Evolutionary conservation across 2,888 invertebrate genomes (phyloP).

Genomic region (Acronicta psi): DNA sequence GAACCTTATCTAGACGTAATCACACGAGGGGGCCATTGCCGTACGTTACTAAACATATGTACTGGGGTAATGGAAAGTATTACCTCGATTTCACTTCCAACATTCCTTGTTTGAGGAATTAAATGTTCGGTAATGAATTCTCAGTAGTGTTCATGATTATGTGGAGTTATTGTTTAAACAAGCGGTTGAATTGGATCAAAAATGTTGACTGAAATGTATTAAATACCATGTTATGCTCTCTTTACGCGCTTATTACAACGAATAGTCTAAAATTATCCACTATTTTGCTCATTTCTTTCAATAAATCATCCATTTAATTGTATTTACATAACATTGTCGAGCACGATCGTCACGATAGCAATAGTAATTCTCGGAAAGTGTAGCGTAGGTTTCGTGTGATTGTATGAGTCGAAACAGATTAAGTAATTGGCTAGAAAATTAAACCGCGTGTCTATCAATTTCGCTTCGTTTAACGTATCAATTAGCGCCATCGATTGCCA

Average conservation of each 20-base stretch:
- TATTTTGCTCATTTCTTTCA: constrained; percentile 10
- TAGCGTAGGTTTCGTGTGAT: constrained; percentile 46
- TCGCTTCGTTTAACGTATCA: constrained; percentile 61
- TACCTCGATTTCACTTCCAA: constrained; percentile 26
- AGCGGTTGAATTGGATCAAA: neutral
- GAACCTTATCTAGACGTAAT: constrained; percentile 49
- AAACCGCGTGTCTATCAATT: constrained; percentile 67
- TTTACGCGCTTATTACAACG: constrained; percentile 9
- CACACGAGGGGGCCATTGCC: constrained; percentile 19
- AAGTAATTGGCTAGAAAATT: constrained; percentile 62
- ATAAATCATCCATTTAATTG: constrained; percentile 5
- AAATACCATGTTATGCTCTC: constrained; percentile 28
- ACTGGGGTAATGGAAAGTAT: constrained; percentile 29
- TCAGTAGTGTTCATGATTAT: constrained; percentile 33
- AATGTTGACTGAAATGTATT: constrained; percentile 15
- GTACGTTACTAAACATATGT: neutral
- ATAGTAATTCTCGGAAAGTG: constrained; percentile 35
- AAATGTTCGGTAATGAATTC: constrained; percentile 32
- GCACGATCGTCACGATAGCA: constrained; percentile 19
- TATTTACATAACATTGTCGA: constrained; percentile 20
- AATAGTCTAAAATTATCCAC: neutral
- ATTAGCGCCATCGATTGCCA: constrained; percentile 61
- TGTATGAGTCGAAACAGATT: constrained; percentile 45
- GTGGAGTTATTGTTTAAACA: constrained; percentile 27
- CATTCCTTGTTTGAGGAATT: constrained; percentile 33